Base-by-base conservation (phyloP, 1,140 invertebrate species). In the Eriocheir sinensis region DNA sequence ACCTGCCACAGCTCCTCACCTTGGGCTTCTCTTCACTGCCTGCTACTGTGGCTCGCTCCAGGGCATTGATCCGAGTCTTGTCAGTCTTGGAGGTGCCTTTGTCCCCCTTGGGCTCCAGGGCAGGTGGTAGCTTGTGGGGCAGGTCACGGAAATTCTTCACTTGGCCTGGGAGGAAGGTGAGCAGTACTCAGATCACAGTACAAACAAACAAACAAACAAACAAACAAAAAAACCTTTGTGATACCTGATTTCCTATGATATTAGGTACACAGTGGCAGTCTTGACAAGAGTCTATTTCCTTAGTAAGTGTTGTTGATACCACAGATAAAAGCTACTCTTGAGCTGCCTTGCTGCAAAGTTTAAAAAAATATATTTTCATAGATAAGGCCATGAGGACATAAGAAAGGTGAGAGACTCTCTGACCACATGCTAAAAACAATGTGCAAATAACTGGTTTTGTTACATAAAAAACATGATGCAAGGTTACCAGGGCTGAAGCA, bases 121-220 rank as follows among this genome's bases (percentile, higher is more conserved):
- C 93, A 44, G 93, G 93, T 48, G 93, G 93, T 27, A 94, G 89
- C 83, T 53, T 90, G 79, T 94, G 93, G 30, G 93, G 93, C 83
- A 94, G 86, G 86, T 94, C 93, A 34, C 93, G 60, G 40, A 94
- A 94, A 34, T 90, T 44, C 80, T 94, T 94, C 30, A 91, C 53
- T 90, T 94, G 93, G 85, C 93, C 93, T 94, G 21, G 21, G 9
- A 32, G 15, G 8, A n/a, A n/a, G n/a, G 30, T 30, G 79, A 72
- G n/a, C 12, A n/a, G 12, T 15, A 72, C 60, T 15, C n/a, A 72
- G n/a, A n/a, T 15, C 60, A 72, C 12, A 72, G n/a, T 15, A 15
- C 12, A 15, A 72, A 15, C 60, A 72, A 72, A 15, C n/a, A 15
- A 72, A 72, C 30, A 53, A n/a, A 53, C 48, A 91, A n/a, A n/a